phyloP scores from a whole-genome alignment of 2,797 vertebrate genomes.

The Sylvia borin region DNA sequence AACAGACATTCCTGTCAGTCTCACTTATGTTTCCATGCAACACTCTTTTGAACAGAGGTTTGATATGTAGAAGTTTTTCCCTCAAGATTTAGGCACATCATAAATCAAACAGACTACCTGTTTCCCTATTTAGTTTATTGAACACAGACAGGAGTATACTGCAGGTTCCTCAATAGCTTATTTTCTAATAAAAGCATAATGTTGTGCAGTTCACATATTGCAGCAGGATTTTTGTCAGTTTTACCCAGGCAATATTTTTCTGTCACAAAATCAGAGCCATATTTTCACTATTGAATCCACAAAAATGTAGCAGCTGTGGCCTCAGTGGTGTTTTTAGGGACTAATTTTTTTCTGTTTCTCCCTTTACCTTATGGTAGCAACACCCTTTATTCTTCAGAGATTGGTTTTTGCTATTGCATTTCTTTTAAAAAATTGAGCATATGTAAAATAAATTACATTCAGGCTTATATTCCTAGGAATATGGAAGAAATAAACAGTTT shows the following conservation, averaged over 20 bases:
- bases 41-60: conserved; percentile 55
- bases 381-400: background rate
- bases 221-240: background rate
- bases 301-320: background rate
- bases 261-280: background rate
- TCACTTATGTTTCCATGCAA: conserved; percentile 58
- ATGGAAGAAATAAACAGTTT: background rate
- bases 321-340: conserved; percentile 2
- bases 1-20: conserved; percentile 5
- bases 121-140: conserved; percentile 50
- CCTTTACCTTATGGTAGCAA: background rate
- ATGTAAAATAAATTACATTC: background rate
- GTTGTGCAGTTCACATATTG: background rate
- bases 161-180: conserved; percentile 1
- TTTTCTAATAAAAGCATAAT: conserved; percentile 28
- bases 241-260: background rate
- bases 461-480: background rate
- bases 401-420: background rate
- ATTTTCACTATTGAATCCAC: background rate
- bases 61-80: conserved; percentile 46
- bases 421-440: background rate
- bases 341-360: conserved; percentile 29
- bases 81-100: conserved; percentile 58
- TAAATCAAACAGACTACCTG: conserved; percentile 72
- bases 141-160: background rate